Conservation (phyloP, 2,797 vertebrate species). For the Lagocephalus sceleratus region DNA sequence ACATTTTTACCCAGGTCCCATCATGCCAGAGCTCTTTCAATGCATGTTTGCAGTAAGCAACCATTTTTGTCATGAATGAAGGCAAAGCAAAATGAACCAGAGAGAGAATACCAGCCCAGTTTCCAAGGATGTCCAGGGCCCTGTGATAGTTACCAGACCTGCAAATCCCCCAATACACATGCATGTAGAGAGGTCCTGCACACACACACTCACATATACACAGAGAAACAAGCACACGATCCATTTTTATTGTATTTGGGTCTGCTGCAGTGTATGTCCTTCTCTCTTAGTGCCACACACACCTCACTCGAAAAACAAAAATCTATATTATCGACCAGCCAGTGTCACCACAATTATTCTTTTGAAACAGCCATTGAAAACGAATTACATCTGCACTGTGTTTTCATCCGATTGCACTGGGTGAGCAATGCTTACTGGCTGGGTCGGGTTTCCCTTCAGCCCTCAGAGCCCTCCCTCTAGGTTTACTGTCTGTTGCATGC, state of each 20-base stretch:
- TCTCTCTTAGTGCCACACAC: constrained; percentile 96
- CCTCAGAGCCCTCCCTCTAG: constrained; percentile 59
- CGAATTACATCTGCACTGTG: constrained; percentile 99
- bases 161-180: constrained; percentile 81
- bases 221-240: constrained; percentile 75
- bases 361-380: constrained; percentile 99
- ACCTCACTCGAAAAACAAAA: constrained; percentile 97
- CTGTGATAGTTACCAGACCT: constrained; percentile 88
- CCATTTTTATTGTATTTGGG: constrained; percentile 98
- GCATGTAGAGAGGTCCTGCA: constrained; percentile 63
- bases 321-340: constrained; percentile 98
- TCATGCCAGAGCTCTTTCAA: constrained; percentile 46
- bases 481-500: constrained; percentile 76
- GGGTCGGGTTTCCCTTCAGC: constrained; percentile 45
- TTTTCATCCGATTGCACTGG: constrained; percentile 96
- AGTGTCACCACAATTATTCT: constrained; percentile 99
- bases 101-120: constrained; percentile 47
- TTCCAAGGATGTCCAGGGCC: constrained; percentile 87
- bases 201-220: constrained; percentile 70
- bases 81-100: constrained; percentile 62
- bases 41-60: constrained; percentile 77
- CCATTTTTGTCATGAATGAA: constrained; percentile 35
- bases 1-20: constrained; percentile 28
- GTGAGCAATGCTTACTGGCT: constrained; percentile 90
- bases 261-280: constrained; percentile 94